Evolutionary conservation across 2,113 vertebrate species (phyloP), one percentile per base, ranked within the genome.

Genomic region (Anoura caudifer): DNA sequence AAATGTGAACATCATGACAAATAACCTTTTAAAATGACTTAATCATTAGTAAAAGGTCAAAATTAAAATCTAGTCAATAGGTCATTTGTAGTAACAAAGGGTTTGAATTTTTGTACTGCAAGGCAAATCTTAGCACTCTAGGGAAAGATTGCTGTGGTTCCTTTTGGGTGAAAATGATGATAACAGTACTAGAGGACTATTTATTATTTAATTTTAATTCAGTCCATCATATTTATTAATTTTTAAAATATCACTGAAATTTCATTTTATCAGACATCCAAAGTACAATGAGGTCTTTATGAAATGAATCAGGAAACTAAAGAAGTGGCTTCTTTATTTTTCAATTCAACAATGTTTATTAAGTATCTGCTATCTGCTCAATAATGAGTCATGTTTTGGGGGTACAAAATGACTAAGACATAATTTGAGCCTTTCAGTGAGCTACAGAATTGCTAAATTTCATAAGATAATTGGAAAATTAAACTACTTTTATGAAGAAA

Each of bases 241-340:
- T 94, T 63, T 72, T 65, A 59, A 86, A 91, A 87, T 70, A 54
- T 20, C 50, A 88, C 7, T 77, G 47, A 96, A 90, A 83, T 87
- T 85, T 95, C 20, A 77, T 81, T 97, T 91, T 56, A 70, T 87
- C 28, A 54, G 93, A 90, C 96, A 90, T 50, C 38, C 80, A 79
- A 96, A 84, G 65, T 0, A 92, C 41, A 56, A 82, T 92, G 63
- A 52, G 5, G 14, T 82, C 24, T 83, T 52, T 77, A 81, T 96
- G 36, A 77, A 24, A 92, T 82, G 43, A 87, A 90, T 54, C 20
- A 76, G 38, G 72, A 91, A 95, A 93, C 59, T 61, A 80, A 82
- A 82, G 82, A 97, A 69, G n/a, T 36, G 16, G 24, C n/a, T 90
- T 95, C 38, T 36, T 87, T 38, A 84, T 85, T 87, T 90, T 95